Evolutionary conservation across 2,797 vertebrate species (phyloP).

Genomic region (Molossus alvarezi): DNA sequence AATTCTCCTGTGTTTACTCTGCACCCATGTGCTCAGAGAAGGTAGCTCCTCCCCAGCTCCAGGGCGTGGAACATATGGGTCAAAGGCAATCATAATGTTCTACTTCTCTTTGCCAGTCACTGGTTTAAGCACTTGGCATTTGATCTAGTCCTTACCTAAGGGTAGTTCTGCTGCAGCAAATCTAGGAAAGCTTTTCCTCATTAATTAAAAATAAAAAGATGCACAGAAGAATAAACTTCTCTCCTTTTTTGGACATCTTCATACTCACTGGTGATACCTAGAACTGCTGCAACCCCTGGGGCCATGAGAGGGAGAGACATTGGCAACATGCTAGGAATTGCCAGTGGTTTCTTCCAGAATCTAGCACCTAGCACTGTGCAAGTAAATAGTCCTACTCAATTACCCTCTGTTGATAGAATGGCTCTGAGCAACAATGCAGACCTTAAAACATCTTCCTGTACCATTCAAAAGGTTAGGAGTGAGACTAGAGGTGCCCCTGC

Average conservation of each 20-base stretch:
- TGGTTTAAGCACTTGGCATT: not conserved
- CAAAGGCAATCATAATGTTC: not conserved
- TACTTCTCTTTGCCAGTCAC: not conserved
- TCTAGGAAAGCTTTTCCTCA: not conserved
- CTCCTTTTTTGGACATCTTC: not conserved
- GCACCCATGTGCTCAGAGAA: not conserved
- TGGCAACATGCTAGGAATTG: not conserved
- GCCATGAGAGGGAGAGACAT: not conserved
- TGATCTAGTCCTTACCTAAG: not conserved
- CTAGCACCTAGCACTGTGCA: not conserved
- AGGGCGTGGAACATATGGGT: not conserved
- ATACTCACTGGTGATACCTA: not conserved
- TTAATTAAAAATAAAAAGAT: constrained; percentile 58
- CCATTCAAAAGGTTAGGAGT: not conserved
- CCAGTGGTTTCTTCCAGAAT: not conserved
- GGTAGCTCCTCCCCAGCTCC: not conserved
- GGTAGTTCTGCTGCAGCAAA: not conserved
- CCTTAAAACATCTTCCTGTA: not conserved
- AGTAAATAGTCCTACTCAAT: not conserved
- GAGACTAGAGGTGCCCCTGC: not conserved
- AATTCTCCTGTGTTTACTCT: not conserved
- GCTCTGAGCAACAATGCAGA: not conserved
- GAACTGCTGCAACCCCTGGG: not conserved
- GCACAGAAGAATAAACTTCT: not conserved
- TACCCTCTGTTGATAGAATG: not conserved